Evolutionary conservation across 1,140 invertebrate species (phyloP), one percentile per base, ranked within the genome.

Genomic region (Stegodyphus mimosarum): DNA sequence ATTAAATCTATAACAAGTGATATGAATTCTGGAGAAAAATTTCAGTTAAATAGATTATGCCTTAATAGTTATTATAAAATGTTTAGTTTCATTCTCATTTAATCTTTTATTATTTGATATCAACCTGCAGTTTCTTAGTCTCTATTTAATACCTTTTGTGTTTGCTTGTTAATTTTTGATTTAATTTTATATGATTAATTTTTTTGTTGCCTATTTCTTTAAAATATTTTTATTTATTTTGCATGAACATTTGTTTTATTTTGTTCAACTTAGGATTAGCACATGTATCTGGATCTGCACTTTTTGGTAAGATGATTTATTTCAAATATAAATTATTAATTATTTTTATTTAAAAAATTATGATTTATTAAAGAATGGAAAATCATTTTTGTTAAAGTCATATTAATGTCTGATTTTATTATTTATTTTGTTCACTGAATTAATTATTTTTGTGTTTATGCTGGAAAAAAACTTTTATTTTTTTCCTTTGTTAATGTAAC

Each of bases 231-330:
- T 69, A 11, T 83, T 85, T 63, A 70, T 76, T 52, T 75, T 66
- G 74, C 73, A 78, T 86, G 69, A 55, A 70, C 71, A 72, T 88
- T 88, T 87, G 71, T 86, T 86, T 87, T 87, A 87, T 11, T 64
- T 78, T 89, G 10, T 64, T 55, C n/a, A 53, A 67, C 52, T 13
- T 75, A 83, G 81, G 81, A 48, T 18, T 75, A 72, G 81, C 81
- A 11, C 81, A 75, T 75, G 72, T 72, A 49, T 83, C 81, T n/a
- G 81, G 81, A 49, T 75, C 81, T 53, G 11, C 80, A 13, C 72
- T 75, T 83, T 83, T 83, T 83, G 81, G 81, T 83, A 76, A 75
- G 81, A 60, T 33, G 33, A 33, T 33, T 33, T 33, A 33, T 33
- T 50, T 49, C 49, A 10, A 33, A 9, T 18, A 17, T 63, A 53